phyloP scores from a whole-genome alignment of 2,888 invertebrate species.

The Dynastes hyllus region DNA sequence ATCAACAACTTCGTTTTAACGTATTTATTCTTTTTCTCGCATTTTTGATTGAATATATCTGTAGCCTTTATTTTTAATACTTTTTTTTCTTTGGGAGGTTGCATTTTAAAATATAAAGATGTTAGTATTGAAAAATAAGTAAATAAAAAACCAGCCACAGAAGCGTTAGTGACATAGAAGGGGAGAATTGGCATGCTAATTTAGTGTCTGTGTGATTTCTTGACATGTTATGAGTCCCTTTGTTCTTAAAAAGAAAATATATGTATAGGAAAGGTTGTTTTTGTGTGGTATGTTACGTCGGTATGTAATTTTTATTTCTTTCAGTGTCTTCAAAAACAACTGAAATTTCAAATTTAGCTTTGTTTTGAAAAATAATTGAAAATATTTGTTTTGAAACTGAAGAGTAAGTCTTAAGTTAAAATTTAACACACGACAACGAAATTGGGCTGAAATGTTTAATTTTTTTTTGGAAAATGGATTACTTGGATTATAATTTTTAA shows the following conservation, averaged over 20 bases:
- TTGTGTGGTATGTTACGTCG: too few species aligned
- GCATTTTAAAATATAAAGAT: neutral
- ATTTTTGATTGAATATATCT: slow-evolving; percentile 9
- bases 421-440: too few species aligned
- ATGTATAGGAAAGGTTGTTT: too few species aligned
- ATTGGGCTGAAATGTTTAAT: too few species aligned
- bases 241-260: neutral
- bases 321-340: too few species aligned
- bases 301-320: too few species aligned
- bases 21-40: neutral
- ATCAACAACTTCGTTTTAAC: neutral
- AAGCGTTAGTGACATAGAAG: slow-evolving; percentile 46
- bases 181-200: slow-evolving; percentile 1
- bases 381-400: too few species aligned
- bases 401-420: too few species aligned
- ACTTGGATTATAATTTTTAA: too few species aligned
- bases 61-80: neutral
- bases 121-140: slow-evolving; percentile 11
- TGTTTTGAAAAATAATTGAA: too few species aligned
- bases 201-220: neutral
- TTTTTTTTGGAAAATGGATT: too few species aligned
- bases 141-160: slow-evolving; percentile 41
- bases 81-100: neutral
- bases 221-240: slow-evolving; percentile 7
- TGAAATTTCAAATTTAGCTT: too few species aligned